Base-by-base conservation (phyloP, 2,113 vertebrate species). In the Hippoglossus stenolepis region DNA sequence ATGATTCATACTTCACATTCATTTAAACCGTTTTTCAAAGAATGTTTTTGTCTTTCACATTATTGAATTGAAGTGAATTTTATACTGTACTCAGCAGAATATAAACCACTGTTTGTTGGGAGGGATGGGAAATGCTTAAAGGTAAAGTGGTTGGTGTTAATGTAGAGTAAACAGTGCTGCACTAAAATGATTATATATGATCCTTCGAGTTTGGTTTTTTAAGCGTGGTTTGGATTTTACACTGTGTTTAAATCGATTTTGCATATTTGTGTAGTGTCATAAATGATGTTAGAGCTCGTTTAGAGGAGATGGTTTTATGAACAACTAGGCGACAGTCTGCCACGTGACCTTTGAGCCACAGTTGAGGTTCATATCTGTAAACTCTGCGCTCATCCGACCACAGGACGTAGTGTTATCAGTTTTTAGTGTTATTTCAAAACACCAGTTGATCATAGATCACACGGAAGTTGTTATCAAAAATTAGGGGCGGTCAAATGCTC, bases 331-430 rank as follows among this genome's bases (percentile, higher is more conserved):
- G 3, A 20, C 59, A 35, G 5, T 5, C 20, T 47, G 1, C 17
- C 24, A 4, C 49, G 6, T 73, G 54, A 87, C 59, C 81, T 89
- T 61, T 61, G 59, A 38, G 2, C 60, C 13, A 0, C 20, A n/a
- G 10, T 31, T 31, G 31, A 31, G 31, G 6, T 79, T 3, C 38
- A 49, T 64, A 75, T 68, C 70, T 59, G 0, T 64, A 70, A 62
- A 40, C 35, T 65, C 21, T 78, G 54, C 0, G 7, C 67, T 66
- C 23, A 4, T 66, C 15, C 9, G n/a, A 9, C 51, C 5, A 24
- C 63, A 67, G 51, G 35, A 31, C 70, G 43, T 66, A 1, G 5
- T 51, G 43, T 58, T 13, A 66, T 59, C 40, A 11, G 5, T 71
- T 26, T 26, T 17, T 17, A 65, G 45, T 9, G 1, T 7, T 56